Evolutionary conservation across 2,113 vertebrate species (phyloP), one percentile per base, ranked within the genome.

Genomic region (Agapornis roseicollis): DNA sequence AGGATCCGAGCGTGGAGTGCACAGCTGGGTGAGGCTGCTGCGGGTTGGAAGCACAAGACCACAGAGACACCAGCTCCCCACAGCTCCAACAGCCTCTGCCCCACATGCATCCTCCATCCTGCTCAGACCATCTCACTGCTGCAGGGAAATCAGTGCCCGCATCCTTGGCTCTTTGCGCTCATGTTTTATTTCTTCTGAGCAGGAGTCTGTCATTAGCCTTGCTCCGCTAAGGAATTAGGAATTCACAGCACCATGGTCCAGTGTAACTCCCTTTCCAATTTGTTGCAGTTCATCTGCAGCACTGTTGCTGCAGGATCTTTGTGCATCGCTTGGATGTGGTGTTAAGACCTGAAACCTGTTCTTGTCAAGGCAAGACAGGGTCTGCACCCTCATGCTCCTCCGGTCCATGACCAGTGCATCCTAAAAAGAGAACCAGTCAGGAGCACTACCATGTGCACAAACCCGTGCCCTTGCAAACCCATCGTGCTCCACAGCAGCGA

Each of bases 401-500:
- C 6, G 1, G 68, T 55, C n/a, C 2, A 0, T 37, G 50, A 39
- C n/a, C 71, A 0, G 1, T 0, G 12, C 70, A 7, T 4, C 77
- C 63, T 4, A 9, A 14, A 47, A 68, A 27, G 33, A 25, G 33
- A 33, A 11, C 41, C 4, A 4, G 25, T 24, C 68, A 7, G 22
- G 56, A n/a, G 33, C 15, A 16, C 35, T 28, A 60, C 41, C 2
- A 1, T 18, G 20, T 2, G 71, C 39, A 1, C 1, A 7, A 52
- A 56, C 53, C 70, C 6, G 0, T 4, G 27, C 14, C 41, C 44
- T 10, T 25, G 37, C 55, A 13, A 49, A 1, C 64, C 70, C 65
- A 39, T 80, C 5, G 0, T 1, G 3, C 23, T 17, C 25, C n/a
- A 1, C 0, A 4, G 76, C 80, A 80, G 72, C 19, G 0, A 69